phyloP scores from a whole-genome alignment of 2,797 vertebrate species.

The Trachops cirrhosus region DNA sequence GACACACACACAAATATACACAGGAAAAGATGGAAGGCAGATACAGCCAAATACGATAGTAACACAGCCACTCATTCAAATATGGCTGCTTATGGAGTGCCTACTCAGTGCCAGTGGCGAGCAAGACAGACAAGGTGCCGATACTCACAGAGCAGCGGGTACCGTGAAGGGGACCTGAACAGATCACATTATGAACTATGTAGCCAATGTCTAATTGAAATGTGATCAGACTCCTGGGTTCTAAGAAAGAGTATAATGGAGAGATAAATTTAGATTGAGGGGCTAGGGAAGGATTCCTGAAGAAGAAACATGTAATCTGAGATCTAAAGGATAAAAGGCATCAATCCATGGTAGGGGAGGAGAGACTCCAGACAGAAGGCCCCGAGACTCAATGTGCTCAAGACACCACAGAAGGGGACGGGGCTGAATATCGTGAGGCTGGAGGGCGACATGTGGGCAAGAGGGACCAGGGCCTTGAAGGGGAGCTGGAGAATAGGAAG shows the following conservation, averaged over 20 bases:
- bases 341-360: not conserved
- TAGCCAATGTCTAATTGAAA: not conserved
- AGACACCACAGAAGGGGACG: not conserved
- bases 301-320: not conserved
- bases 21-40: not conserved
- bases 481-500: not conserved
- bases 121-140: not conserved
- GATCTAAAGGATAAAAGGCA: not conserved
- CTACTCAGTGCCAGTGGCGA: not conserved
- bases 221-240: not conserved
- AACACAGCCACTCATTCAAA: not conserved
- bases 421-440: not conserved
- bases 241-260: not conserved
- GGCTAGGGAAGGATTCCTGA: not conserved
- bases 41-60: not conserved
- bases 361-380: not conserved
- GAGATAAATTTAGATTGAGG: not conserved
- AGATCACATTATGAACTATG: not conserved
- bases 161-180: not conserved
- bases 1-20: not conserved
- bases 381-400: not conserved
- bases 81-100: not conserved
- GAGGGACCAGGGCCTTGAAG: not conserved
- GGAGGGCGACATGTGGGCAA: accelerated
- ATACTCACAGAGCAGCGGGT: not conserved